Evolutionary conservation across 2,888 invertebrate species (phyloP).

Genomic region (Trichacis sp.): DNA sequence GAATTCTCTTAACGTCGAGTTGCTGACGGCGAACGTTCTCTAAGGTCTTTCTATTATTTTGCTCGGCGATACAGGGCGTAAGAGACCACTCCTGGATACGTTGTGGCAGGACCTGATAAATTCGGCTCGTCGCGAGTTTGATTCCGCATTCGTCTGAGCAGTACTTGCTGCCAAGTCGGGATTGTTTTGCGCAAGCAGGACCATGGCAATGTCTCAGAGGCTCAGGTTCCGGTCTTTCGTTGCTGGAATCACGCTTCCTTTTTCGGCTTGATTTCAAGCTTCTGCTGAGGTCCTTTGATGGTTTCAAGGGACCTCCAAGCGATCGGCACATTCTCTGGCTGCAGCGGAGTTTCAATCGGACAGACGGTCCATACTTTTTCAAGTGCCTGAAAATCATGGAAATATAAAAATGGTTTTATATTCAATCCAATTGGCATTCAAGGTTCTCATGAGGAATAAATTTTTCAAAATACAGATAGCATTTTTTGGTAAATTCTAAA

Average conservation of each 20-base stretch:
- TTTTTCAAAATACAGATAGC: no score
- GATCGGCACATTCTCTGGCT: slow-evolving; percentile 70
- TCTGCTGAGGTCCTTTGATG: slow-evolving; percentile 61
- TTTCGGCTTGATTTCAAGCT: slow-evolving; percentile 60
- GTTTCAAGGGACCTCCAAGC: slow-evolving; percentile 61
- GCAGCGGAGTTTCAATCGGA: slow-evolving; percentile 72
- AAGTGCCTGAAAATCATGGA: slow-evolving; percentile 71
- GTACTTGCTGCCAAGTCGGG: slow-evolving; percentile 88
- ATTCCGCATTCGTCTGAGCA: slow-evolving; percentile 94
- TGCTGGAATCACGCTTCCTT: slow-evolving; percentile 62
- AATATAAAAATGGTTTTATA: no score
- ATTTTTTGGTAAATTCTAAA: no score
- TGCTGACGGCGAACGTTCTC: slow-evolving; percentile 85
- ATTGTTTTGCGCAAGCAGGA: slow-evolving; percentile 85
- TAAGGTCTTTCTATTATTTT: slow-evolving; percentile 78
- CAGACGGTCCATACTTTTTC: slow-evolving; percentile 72
- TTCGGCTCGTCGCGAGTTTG: slow-evolving; percentile 85
- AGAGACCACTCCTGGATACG: slow-evolving; percentile 95
- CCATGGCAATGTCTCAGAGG: slow-evolving; percentile 89
- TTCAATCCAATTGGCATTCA: no score
- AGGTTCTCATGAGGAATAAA: no score
- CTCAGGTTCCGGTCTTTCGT: slow-evolving; percentile 63
- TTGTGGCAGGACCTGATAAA: slow-evolving; percentile 86
- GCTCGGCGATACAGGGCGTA: slow-evolving; percentile 88
- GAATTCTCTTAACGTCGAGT: slow-evolving; percentile 80